Evolutionary conservation across 2,113 vertebrate species (phyloP).

Genomic region (Uropsilus gracilis): DNA sequence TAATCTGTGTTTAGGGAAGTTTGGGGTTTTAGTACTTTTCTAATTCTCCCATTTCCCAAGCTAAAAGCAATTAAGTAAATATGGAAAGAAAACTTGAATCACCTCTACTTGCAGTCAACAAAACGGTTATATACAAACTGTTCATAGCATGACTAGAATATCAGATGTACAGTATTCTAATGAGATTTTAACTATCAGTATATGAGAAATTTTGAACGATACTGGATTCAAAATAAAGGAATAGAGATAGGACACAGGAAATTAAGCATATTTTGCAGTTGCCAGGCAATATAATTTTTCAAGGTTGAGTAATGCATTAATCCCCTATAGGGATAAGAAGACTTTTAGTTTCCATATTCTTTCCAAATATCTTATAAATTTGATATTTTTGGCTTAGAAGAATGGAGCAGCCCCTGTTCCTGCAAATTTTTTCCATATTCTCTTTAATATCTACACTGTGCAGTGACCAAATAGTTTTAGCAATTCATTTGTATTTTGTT

Average conservation of each 20-base stretch:
- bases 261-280: conserved; percentile 68
- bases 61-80: conserved; percentile 3
- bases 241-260: conserved; percentile 33
- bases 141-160: neutral
- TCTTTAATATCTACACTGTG: conserved; percentile 64
- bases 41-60: neutral
- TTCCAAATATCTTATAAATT: conserved; percentile 76
- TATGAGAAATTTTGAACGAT: conserved; percentile 2
- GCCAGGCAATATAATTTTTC: conserved; percentile 76
- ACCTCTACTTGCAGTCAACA: neutral
- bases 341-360: conserved; percentile 75
- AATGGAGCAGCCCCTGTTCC: conserved; percentile 62
- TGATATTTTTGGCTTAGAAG: conserved; percentile 78
- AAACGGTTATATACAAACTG: neutral
- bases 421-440: conserved; percentile 75
- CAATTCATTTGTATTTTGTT: conserved; percentile 72
- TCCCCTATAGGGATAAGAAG: conserved; percentile 77
- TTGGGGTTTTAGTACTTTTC: conserved; percentile 7
- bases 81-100: neutral
- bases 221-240: conserved; percentile 61
- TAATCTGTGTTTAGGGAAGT: neutral
- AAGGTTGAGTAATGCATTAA: conserved; percentile 76
- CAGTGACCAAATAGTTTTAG: conserved; percentile 46
- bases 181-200: neutral
- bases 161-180: neutral